These are phyloP conservation scores for Cordylochernes scorpioides DNA, from an alignment of 2,888 invertebrate species.

Conservation along the genomic window DNA sequence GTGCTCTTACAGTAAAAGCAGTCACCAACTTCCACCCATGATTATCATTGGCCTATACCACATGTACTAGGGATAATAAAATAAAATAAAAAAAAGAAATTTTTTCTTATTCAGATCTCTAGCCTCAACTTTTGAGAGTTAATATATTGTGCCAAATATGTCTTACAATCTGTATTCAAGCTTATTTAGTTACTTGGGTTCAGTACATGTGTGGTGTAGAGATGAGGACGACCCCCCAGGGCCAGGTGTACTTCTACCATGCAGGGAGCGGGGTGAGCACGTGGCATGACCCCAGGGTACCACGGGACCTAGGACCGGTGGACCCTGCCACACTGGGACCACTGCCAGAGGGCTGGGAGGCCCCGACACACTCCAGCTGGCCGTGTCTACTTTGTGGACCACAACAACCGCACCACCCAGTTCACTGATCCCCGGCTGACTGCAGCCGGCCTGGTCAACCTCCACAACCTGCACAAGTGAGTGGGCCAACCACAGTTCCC, in stretches of 20 bases:
- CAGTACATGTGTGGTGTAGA: conserved; percentile 30
- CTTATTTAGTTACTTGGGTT: conserved; percentile 1
- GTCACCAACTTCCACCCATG: no score
- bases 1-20: no score
- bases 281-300: conserved; percentile 91
- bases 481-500: no score
- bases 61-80: no score
- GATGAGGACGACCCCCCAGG: conserved; percentile 80
- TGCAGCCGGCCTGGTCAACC: conserved; percentile 14
- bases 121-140: no score
- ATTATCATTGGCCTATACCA: no score
- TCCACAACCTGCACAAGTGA: conserved; percentile 15
- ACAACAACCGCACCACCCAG: conserved; percentile 79
- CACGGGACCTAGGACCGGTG: conserved; percentile 33
- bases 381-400: conserved; percentile 75
- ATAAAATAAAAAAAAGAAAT: no score
- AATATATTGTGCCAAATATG: no score
- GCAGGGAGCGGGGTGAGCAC: conserved; percentile 71
- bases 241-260: conserved; percentile 90
- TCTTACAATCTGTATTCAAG: not conserved
- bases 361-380: conserved; percentile 39
- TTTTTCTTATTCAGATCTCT: no score
- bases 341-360: conserved; percentile 82
- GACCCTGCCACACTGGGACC: conserved; percentile 37
- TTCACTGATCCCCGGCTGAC: conserved; percentile 45